These are phyloP conservation scores for Diarsia mendica DNA, from an alignment of 2,888 invertebrate species.

Conservation along the genomic window DNA sequence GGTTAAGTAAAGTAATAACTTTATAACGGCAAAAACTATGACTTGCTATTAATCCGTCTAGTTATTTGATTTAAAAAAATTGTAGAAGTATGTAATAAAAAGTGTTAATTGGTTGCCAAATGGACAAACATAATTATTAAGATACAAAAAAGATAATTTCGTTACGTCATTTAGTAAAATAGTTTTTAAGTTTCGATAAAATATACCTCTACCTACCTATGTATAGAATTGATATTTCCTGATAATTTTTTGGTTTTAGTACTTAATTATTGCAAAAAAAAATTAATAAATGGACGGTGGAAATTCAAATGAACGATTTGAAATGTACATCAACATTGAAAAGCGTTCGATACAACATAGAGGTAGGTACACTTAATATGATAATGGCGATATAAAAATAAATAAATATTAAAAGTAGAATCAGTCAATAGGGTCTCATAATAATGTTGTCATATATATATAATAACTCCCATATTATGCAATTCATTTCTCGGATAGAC, in stretches of 20 bases:
- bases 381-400: background rate
- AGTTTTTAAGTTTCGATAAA: background rate
- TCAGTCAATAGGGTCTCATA: background rate
- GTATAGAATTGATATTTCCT: background rate
- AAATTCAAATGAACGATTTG: background rate
- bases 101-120: background rate
- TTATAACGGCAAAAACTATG: slow-evolving; percentile 3
- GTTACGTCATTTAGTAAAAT: background rate
- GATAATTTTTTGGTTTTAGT: background rate
- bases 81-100: background rate
- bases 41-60: slow-evolving; percentile 5
- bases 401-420: background rate
- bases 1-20: slow-evolving; percentile 11
- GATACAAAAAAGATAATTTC: background rate
- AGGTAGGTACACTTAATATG: background rate
- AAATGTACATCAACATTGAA: background rate
- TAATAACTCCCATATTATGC: background rate
- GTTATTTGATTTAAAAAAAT: background rate
- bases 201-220: background rate
- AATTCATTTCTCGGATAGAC: too few species aligned
- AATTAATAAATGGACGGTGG: background rate
- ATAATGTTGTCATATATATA: too few species aligned
- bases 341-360: background rate
- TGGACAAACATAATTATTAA: background rate
- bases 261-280: background rate